Conservation (phyloP, 53 echinoderm and acorn worm genomes). For the Actinopyga echinites region DNA sequence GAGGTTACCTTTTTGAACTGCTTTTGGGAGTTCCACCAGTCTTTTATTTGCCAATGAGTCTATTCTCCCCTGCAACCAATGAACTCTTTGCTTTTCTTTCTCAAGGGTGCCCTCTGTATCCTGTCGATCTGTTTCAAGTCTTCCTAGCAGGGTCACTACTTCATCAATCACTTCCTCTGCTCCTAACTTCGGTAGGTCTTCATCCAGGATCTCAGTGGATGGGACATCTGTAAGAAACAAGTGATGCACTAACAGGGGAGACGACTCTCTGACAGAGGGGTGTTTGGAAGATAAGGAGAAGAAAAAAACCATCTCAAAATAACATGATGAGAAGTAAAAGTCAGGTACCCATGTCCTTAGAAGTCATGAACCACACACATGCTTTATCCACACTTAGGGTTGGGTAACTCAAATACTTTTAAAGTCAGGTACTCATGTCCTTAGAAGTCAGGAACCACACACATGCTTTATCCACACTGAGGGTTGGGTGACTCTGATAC, state of each 20-base stretch:
- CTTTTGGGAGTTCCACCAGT: slow-evolving; percentile 74
- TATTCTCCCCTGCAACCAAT: slow-evolving; percentile 86
- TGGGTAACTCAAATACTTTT: too few species aligned
- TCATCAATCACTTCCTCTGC: slow-evolving; percentile 97
- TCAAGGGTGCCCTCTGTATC: slow-evolving; percentile 68
- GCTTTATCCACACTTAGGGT: too few species aligned
- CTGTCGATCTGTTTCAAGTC: slow-evolving; percentile 82
- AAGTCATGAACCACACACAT: too few species aligned
- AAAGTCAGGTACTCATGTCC: too few species aligned
- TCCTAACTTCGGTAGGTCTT: slow-evolving; percentile 81
- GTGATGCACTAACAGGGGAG: too few species aligned
- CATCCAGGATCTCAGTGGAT: slow-evolving; percentile 50
- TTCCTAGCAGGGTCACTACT: slow-evolving; percentile 77
- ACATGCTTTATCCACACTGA: too few species aligned
- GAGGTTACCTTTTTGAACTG: slow-evolving; percentile 79
- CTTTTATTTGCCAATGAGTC: slow-evolving; percentile 76
- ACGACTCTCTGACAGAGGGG: neutral
- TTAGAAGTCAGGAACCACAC: too few species aligned
- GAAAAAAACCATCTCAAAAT: too few species aligned
- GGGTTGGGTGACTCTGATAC: too few species aligned
- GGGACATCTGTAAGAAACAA: neutral
- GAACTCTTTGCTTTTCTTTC: slow-evolving; percentile 78
- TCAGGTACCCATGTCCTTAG: too few species aligned
- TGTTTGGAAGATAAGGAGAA: neutral
- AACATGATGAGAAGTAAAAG: too few species aligned